phyloP scores from a whole-genome alignment of 2,888 invertebrate genomes.

The Folsomia manolachei region DNA sequence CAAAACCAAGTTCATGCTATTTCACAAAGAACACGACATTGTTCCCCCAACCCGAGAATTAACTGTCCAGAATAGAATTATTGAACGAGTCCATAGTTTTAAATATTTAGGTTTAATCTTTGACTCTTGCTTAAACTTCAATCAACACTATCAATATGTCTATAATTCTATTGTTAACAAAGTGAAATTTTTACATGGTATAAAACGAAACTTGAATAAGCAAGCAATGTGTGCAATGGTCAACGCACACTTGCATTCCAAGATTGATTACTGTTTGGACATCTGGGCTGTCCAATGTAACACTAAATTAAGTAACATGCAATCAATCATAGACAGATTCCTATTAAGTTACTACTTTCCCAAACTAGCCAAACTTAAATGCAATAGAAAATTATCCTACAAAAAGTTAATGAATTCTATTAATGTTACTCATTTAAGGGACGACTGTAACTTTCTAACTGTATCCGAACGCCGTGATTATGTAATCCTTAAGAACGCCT shows the following conservation, averaged over 20 bases:
- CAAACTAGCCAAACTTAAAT: not conserved
- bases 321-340: not conserved
- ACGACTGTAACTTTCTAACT: not conserved
- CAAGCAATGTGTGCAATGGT: conserved; percentile 10
- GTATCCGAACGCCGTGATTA: conserved; percentile 5
- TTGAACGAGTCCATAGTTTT: conserved; percentile 5
- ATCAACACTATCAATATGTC: conserved; percentile 2
- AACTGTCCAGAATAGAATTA: not conserved
- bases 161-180: not conserved
- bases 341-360: not conserved
- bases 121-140: conserved; percentile 10
- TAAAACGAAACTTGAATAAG: conserved; percentile 14
- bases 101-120: conserved; percentile 10
- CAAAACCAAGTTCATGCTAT: conserved; percentile 22
- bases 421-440: not conserved
- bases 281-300: conserved; percentile 17
- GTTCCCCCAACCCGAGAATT: not conserved
- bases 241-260: conserved; percentile 13
- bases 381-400: not conserved
- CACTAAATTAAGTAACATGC: not conserved
- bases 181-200: conserved; percentile 16
- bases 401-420: not conserved
- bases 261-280: conserved; percentile 22
- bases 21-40: conserved; percentile 13
- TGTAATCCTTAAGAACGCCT: not conserved